These are phyloP conservation scores for Coptodon rendalli DNA, from an alignment of 2,113 vertebrate genomes.

Conservation along the genomic window DNA sequence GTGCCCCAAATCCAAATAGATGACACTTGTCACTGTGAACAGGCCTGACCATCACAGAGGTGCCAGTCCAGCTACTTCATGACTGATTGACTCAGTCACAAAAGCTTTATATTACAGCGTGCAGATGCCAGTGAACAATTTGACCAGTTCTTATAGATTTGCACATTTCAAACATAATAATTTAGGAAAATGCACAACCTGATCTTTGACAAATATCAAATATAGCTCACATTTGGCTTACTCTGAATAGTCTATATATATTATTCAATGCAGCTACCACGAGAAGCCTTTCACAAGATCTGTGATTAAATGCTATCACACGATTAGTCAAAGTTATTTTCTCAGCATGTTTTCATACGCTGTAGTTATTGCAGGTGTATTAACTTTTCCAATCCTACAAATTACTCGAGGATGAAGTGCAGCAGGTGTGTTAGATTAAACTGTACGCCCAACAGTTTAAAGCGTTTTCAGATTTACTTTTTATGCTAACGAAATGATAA, in stretches of 20 bases:
- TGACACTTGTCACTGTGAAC: background rate
- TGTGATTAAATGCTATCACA: background rate
- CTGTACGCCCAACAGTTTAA: background rate
- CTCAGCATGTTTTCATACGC: background rate
- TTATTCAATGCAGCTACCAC: background rate
- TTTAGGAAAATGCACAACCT: background rate
- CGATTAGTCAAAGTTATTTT: background rate
- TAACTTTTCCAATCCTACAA: background rate
- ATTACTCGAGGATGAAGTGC: background rate
- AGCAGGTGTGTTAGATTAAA: background rate
- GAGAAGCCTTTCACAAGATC: background rate
- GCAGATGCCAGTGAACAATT: background rate
- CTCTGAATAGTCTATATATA: background rate
- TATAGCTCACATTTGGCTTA: background rate
- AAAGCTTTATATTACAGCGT: background rate
- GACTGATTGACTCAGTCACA: background rate
- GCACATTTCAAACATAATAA: background rate
- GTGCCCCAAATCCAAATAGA: background rate
- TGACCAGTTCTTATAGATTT: background rate
- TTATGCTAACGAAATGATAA: background rate
- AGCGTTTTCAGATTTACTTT: background rate
- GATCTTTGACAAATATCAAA: background rate
- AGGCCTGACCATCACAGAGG: accelerated
- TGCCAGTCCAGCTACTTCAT: background rate
- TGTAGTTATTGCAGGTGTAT: background rate